These are phyloP conservation scores for Trichoplusia ni DNA, from an alignment of 1,140 invertebrate species.

Conservation along the genomic window DNA sequence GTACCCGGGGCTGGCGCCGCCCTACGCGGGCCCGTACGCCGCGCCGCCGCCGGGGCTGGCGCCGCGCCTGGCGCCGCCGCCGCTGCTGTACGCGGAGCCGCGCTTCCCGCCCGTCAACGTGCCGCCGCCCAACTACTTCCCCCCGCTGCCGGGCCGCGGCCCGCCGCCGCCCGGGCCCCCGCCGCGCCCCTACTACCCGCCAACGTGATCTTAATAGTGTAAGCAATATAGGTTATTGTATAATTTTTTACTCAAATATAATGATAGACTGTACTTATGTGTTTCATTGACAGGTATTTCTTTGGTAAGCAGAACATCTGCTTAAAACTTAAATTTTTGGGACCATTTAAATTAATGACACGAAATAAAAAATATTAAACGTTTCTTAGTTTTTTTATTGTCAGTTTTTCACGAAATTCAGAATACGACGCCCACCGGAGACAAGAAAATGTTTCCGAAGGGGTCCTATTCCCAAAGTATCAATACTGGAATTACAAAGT, in stretches of 20 bases:
- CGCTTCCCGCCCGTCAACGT: slow-evolving; percentile 64
- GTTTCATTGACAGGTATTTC: slow-evolving; percentile 43
- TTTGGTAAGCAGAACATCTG: not conserved
- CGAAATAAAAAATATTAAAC: slow-evolving; percentile 4
- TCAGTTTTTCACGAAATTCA: slow-evolving; percentile 25
- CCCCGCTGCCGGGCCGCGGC: slow-evolving; percentile 53
- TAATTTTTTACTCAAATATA: slow-evolving; percentile 74
- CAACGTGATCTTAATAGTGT: slow-evolving; percentile 62
- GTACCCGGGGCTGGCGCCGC: slow-evolving; percentile 50
- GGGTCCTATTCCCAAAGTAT: not conserved
- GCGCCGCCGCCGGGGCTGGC: slow-evolving; percentile 59
- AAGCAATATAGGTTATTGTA: slow-evolving; percentile 53
- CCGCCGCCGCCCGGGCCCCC: slow-evolving; percentile 57
- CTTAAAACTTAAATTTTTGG: not conserved
- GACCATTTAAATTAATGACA: not conserved
- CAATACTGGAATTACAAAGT: not conserved
- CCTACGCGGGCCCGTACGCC: slow-evolving; percentile 61
- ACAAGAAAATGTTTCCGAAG: not conserved
- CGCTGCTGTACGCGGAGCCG: too few species aligned
- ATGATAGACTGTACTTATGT: slow-evolving; percentile 49
- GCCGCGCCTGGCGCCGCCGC: slow-evolving; percentile 45
- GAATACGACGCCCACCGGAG: not conserved
- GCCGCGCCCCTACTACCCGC: slow-evolving; percentile 77
- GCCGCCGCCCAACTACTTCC: slow-evolving; percentile 69
- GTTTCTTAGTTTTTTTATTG: slow-evolving; percentile 36